Evolutionary conservation across 2,797 vertebrate genomes (phyloP), one percentile per base, ranked within the genome.

Genomic region (Anableps anableps): DNA sequence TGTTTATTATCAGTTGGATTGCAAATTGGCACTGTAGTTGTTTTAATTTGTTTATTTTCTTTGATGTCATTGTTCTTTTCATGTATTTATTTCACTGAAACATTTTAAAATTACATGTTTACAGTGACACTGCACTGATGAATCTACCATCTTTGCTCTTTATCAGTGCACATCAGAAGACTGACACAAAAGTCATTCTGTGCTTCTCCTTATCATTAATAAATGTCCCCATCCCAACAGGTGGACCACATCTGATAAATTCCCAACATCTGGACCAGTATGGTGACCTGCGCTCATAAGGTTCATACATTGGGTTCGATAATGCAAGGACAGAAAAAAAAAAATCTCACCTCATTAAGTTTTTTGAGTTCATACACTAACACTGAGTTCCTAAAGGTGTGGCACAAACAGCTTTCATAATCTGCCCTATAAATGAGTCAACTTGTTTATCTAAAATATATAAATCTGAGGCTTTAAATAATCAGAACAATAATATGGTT

Each of bases 241-340:
- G 92, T 91, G 88, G 86, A 87, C 62, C 87, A 87, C 91, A 94
- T 93, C 92, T 92, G 91, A 84, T 88, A 72, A 88, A 83, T 68
- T 77, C 77, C 77, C 53, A 83, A 89, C 93, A 93, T 93, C 92
- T 95, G 93, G 89, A 64, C 81, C 26, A 45, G 66, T n/a, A 70
- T 16, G 19, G 48, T 84, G 87, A 75, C 82, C 86, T 88, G 91
- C 89, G 84, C 88, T 80, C 13, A 23, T 82, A 85, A 47, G 74
- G 38, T 47, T 60, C 53, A 48, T 68, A 70, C 72, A 85, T 82
- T 79, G 86, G 76, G 68, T 72, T 86, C 50, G 79, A 62, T 83
- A 90, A 77, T 86, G 79, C 68, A 13, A 6, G 70, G 73, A 75
- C 81, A 89, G 91, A 81, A 86, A 93, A 85, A 85, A 85, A 85